Conservation (phyloP, 2,888 invertebrate species). For the Pogonocherus hispidulus region DNA sequence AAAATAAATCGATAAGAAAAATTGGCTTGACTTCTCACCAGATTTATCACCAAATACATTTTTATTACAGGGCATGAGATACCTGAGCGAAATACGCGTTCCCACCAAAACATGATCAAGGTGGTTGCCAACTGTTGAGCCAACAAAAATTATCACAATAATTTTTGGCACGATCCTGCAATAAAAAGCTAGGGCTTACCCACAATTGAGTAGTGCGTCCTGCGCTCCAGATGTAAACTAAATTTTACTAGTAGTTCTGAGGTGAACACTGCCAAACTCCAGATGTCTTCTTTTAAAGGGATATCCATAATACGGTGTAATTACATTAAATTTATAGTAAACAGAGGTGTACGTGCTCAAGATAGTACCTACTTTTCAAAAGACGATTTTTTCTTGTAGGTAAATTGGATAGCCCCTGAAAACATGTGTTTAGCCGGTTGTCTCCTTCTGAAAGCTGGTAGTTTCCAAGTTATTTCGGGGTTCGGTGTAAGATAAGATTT, state of each 20-base stretch:
- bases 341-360: not conserved
- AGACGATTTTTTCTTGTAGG: conserved; percentile 9
- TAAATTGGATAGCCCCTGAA: conserved; percentile 10
- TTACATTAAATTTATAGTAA: conserved; percentile 24
- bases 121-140: conserved; percentile 26
- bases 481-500: too few species aligned
- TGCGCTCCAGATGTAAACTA: conserved; percentile 31
- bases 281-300: conserved; percentile 18
- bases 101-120: conserved; percentile 16
- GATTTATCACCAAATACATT: too few species aligned
- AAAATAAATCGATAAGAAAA: too few species aligned
- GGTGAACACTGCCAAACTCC: not conserved
- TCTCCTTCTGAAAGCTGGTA: not conserved
- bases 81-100: conserved; percentile 7
- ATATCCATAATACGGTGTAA: conserved; percentile 8
- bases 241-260: not conserved
- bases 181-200: conserved; percentile 34
- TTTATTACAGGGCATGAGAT: not conserved
- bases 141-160: conserved; percentile 12
- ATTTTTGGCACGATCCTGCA: conserved; percentile 35
- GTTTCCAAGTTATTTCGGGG: not conserved
- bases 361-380: not conserved
- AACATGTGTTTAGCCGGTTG: conserved; percentile 15
- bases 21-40: too few species aligned
- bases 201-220: conserved; percentile 24